Conservation (phyloP, 2,888 invertebrate genomes). For the Melikaiella ostensackeni region DNA sequence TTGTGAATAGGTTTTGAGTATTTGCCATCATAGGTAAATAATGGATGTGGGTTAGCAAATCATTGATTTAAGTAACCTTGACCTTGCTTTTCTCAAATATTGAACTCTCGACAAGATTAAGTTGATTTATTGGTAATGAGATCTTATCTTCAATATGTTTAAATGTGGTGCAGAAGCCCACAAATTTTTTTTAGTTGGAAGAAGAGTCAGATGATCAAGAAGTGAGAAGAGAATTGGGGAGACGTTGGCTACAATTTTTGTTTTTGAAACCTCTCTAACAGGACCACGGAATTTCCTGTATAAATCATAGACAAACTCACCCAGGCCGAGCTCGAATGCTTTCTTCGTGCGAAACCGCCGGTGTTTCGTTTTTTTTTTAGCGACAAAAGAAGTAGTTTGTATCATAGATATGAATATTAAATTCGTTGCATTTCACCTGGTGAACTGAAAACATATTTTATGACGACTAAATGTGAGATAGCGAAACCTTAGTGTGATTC, state of each 20-base stretch:
- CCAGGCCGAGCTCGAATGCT: conserved; percentile 31
- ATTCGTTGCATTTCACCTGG: background rate
- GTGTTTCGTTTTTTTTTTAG: conserved; percentile 15
- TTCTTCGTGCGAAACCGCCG: background rate
- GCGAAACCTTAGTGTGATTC: background rate
- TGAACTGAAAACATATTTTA: background rate
- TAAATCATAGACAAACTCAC: conserved; percentile 47
- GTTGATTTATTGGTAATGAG: background rate
- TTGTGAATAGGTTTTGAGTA: too few species aligned
- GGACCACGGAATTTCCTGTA: conserved; percentile 44
- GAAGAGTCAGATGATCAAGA: background rate
- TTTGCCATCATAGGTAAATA: too few species aligned
- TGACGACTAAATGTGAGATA: background rate
- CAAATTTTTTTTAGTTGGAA: conserved; percentile 3
- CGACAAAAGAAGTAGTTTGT: conserved; percentile 20
- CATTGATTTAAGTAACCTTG: background rate
- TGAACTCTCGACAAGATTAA: background rate
- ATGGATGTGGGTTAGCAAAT: too few species aligned
- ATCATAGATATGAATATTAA: background rate
- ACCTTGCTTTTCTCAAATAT: too few species aligned
- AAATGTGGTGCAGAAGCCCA: conserved; percentile 13
- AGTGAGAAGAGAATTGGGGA: background rate
- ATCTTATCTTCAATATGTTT: conserved; percentile 45
- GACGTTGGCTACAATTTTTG: conserved; percentile 41
- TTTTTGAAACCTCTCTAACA: conserved; percentile 42